These are phyloP conservation scores for Sinohyriopsis cumingii DNA, from an alignment of 2,888 invertebrate genomes.

Conservation along the genomic window DNA sequence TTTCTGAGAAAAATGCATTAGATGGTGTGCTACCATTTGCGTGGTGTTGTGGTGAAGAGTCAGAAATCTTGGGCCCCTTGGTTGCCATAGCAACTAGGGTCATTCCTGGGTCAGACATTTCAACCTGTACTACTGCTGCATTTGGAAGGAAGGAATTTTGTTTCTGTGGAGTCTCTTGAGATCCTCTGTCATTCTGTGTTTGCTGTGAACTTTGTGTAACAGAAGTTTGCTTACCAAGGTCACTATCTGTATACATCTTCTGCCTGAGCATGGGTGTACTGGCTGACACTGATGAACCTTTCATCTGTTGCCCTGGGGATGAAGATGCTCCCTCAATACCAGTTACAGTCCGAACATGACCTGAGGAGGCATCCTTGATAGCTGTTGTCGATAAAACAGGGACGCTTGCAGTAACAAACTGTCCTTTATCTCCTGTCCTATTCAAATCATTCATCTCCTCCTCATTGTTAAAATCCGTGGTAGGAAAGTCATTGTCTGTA, in stretches of 20 bases:
- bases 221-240: slow-evolving; percentile 3
- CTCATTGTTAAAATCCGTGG: slow-evolving; percentile 61
- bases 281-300: slow-evolving; percentile 29
- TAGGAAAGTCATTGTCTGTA: slow-evolving; percentile 62
- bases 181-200: too few relatives aligned
- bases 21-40: not conserved
- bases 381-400: slow-evolving; percentile 25
- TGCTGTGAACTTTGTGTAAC: not conserved
- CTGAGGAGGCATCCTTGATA: slow-evolving; percentile 15
- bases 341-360: slow-evolving; percentile 3
- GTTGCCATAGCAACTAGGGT: slow-evolving; percentile 3
- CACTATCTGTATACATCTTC: slow-evolving; percentile 35
- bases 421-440: slow-evolving; percentile 39
- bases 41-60: slow-evolving; percentile 26
- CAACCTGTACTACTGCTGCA: too few relatives aligned
- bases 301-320: slow-evolving; percentile 7
- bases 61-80: slow-evolving; percentile 13
- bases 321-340: not conserved
- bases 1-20: slow-evolving; percentile 30
- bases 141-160: too few relatives aligned
- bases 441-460: slow-evolving; percentile 63
- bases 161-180: too few relatives aligned
- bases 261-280: slow-evolving; percentile 40
- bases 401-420: slow-evolving; percentile 29
- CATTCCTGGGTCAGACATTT: not conserved